A percentile compares a stretch with the other conserved stretches of the same genome.
These are phyloP conservation scores for Canis aureus DNA, from an alignment of 2,113 vertebrate species.

Conservation along the genomic window DNA sequence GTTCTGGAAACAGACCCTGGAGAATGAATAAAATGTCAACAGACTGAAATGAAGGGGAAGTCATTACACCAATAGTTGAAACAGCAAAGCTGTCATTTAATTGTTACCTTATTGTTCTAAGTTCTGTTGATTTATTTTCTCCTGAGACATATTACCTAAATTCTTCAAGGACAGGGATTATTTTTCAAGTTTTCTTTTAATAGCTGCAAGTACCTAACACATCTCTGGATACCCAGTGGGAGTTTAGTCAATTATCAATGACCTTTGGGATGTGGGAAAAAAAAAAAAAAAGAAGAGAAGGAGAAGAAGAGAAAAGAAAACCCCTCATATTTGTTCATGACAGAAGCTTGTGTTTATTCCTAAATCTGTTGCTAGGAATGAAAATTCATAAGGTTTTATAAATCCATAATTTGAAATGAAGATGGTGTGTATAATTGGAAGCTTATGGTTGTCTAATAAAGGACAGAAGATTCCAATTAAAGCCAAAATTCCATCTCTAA, in stretches of 20 bases:
- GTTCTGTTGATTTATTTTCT: neutral
- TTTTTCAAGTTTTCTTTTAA: slow-evolving; percentile 61
- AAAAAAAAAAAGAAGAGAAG: neutral
- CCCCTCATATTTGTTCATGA: slow-evolving; percentile 34
- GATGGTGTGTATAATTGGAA: slow-evolving; percentile 76
- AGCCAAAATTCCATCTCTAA: slow-evolving; percentile 74
- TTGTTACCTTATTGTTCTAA: neutral
- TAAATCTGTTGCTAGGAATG: slow-evolving; percentile 72
- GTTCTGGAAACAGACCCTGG: slow-evolving; percentile 36
- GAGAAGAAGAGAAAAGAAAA: slow-evolving; percentile 35
- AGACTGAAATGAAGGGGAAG: neutral
- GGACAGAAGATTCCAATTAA: slow-evolving; percentile 80
- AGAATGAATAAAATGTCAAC: neutral
- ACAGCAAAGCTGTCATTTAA: neutral
- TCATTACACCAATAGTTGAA: slow-evolving; percentile 19
- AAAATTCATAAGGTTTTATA: slow-evolving; percentile 74
- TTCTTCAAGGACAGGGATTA: slow-evolving; percentile 58
- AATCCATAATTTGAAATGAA: slow-evolving; percentile 75
- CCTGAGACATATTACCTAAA: slow-evolving; percentile 34
- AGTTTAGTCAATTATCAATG: slow-evolving; percentile 57
- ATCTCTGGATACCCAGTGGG: slow-evolving; percentile 28
- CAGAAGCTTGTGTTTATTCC: slow-evolving; percentile 69
- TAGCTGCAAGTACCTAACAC: slow-evolving; percentile 18
- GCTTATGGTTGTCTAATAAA: slow-evolving; percentile 78
- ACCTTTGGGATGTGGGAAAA: neutral